Evolutionary conservation across 2,797 vertebrate genomes (phyloP).

Genomic region (Sebastes hubbsi): DNA sequence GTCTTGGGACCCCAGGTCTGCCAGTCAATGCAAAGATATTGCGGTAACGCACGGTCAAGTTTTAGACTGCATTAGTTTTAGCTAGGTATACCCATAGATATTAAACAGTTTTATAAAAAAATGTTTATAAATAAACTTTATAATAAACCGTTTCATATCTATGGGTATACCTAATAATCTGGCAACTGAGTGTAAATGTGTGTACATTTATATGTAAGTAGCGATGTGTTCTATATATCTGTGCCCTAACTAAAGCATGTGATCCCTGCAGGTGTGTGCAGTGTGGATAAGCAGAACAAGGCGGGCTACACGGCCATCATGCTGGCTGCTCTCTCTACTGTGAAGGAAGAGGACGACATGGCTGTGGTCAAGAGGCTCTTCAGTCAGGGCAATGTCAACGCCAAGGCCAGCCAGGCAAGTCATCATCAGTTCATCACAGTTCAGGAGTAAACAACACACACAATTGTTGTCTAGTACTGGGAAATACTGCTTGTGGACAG

Average conservation of each 20-base stretch:
- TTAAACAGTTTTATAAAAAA: no score
- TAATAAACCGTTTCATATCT: no score
- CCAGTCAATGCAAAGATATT: background rate
- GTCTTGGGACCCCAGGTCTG: background rate
- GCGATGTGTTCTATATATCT: background rate
- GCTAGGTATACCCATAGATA: no score
- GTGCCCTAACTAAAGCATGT: slow-evolving; percentile 1
- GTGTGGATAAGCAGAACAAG: slow-evolving; percentile 92
- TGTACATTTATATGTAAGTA: background rate
- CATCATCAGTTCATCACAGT: background rate
- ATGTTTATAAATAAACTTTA: no score
- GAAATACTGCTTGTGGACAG: background rate
- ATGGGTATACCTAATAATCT: no score
- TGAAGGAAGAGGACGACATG: slow-evolving; percentile 89
- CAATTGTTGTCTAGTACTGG: background rate
- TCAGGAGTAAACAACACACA: background rate
- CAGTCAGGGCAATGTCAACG: slow-evolving; percentile 89
- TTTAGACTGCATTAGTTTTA: background rate
- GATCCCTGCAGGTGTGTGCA: slow-evolving; percentile 82
- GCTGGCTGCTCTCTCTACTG: slow-evolving; percentile 91
- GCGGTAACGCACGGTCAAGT: no score
- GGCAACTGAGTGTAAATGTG: background rate
- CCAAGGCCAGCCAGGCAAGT: slow-evolving; percentile 93
- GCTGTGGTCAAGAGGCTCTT: slow-evolving; percentile 90
- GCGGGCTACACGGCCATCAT: slow-evolving; percentile 96